Conservation (phyloP, 2,113 vertebrate genomes). For the Dipodomys spectabilis region DNA sequence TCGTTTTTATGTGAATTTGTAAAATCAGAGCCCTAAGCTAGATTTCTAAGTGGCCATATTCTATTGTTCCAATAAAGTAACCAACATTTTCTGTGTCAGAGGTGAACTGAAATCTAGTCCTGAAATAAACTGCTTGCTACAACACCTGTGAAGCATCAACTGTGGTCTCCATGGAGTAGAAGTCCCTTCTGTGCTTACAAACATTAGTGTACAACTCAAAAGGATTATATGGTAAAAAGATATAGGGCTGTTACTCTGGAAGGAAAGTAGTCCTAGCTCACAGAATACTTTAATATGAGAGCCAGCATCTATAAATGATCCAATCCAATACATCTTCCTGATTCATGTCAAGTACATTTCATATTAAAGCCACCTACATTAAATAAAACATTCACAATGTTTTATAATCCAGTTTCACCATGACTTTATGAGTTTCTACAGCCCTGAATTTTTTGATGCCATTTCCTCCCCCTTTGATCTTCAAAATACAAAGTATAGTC, state of each 20-base stretch:
- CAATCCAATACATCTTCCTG: background rate
- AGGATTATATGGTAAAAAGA: background rate
- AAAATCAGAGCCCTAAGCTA: background rate
- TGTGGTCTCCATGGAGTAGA: background rate
- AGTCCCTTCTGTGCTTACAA: background rate
- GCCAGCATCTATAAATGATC: background rate
- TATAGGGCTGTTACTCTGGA: background rate
- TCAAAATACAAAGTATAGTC: background rate
- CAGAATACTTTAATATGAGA: background rate
- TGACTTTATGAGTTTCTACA: conserved; percentile 35
- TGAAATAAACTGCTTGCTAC: background rate
- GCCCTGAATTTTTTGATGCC: background rate
- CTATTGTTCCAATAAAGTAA: background rate
- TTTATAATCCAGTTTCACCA: background rate
- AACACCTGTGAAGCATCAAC: background rate
- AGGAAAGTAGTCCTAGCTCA: background rate
- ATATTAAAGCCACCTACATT: background rate
- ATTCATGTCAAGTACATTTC: background rate
- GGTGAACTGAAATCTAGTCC: background rate
- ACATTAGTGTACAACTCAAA: background rate
- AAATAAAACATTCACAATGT: background rate
- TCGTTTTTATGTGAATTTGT: conserved; percentile 30
- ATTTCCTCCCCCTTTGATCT: background rate
- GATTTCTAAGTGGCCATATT: background rate
- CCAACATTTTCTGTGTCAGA: background rate